Evolutionary conservation across 2,797 vertebrate species (phyloP), one percentile per base, ranked within the genome.

Genomic region (Hapalemur alaotrensis): DNA sequence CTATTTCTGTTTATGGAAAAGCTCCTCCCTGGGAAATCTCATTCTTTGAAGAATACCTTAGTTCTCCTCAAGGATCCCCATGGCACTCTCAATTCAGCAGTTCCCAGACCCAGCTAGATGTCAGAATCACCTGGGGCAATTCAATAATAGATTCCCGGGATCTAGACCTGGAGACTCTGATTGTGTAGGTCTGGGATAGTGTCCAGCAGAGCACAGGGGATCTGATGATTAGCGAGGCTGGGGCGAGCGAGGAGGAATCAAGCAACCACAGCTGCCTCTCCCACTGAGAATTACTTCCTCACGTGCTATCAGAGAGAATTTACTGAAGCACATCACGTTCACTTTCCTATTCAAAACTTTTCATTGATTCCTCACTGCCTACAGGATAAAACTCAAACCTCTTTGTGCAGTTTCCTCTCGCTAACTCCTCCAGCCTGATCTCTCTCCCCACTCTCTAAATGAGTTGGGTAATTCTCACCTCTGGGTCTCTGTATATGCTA

Each of bases 1-100:
- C 57, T 86, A 63, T 41, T 92, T 30, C 46, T 95, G 70, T 65
- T 94, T 75, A 86, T 13, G 52, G 70, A 83, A 96, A 89, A 90
- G 50, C 13, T 90, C 13, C 48, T 69, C 41, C 30, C 41, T 30
- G 38, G 59, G 41, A 87, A 69, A 67, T 17, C 15, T n/a, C 30
- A 81, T 70, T 93, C 43, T 87, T 93, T 91, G 32, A 78, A 65
- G 78, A 93, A 70, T 65, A 92, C 15, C 46, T 15, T 59, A 76
- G 73, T 54, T 43, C 63, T 89, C 80, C 17, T 13, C 32, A 69
- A 25, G 91, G 57, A 83, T 79, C 12, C 72, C 50, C 72, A 14
- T 0, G 20, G 30, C 25, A 78, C n/a, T 61, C 43, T 75, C 46
- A 82, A 43, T 57, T 78, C 43, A 82, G 80, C 54, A 89, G 84